phyloP scores from a whole-genome alignment of 1,140 invertebrate species.

The Pseudoatta argentina region DNA sequence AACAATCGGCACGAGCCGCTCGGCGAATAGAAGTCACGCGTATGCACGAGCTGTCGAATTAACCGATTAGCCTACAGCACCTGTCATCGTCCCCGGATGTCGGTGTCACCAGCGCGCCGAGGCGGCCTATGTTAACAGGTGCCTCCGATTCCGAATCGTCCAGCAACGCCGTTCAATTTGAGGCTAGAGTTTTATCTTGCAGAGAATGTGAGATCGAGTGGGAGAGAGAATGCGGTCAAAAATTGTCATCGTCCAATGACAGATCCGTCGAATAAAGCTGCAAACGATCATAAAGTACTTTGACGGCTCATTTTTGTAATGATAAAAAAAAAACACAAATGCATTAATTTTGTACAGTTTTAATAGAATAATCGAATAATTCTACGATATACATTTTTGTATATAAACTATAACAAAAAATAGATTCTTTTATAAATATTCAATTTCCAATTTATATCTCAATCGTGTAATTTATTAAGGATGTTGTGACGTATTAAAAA shows the following conservation, averaged over 20 bases:
- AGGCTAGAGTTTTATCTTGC: conserved; percentile 44
- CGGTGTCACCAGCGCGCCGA: conserved; percentile 54
- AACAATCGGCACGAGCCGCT: conserved; percentile 67
- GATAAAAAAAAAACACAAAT: neutral
- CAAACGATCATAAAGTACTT: neutral
- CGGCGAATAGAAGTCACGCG: conserved; percentile 71
- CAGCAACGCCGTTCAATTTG: conserved; percentile 34
- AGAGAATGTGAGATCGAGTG: neutral
- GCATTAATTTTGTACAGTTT: neutral
- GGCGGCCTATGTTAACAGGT: conserved; percentile 71
- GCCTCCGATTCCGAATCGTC: conserved; percentile 68
- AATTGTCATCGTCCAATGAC: too few species aligned
- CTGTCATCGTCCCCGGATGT: conserved; percentile 69
- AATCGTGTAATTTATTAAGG: neutral
- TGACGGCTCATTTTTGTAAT: neutral
- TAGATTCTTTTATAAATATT: neutral
- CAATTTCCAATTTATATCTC: neutral
- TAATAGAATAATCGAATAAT: neutral
- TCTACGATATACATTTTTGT: neutral
- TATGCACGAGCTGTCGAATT: conserved; percentile 74
- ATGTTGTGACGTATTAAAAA: neutral
- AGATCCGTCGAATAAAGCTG: neutral
- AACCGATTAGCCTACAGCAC: conserved; percentile 71
- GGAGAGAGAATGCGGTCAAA: neutral
- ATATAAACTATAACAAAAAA: neutral